These are phyloP conservation scores for Callitettix versicolor DNA, from an alignment of 1,140 invertebrate genomes.

Conservation along the genomic window DNA sequence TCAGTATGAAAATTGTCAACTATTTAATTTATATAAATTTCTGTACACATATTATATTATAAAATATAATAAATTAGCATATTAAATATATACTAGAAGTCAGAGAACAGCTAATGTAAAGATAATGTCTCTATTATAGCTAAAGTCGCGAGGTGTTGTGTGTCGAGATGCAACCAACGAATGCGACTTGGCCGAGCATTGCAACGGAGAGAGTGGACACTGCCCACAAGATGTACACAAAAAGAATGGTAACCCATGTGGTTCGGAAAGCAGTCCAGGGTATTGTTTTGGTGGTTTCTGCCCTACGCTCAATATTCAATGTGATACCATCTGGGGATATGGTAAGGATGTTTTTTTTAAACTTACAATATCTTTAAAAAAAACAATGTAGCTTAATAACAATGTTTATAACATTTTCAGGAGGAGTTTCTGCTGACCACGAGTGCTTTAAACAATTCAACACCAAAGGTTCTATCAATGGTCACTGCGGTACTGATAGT, in stretches of 20 bases:
- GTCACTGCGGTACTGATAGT: slow-evolving; percentile 78
- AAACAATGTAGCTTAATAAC: not conserved
- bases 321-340: slow-evolving; percentile 83
- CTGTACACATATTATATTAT: too few species aligned
- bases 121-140: slow-evolving; percentile 42
- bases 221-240: slow-evolving; percentile 82
- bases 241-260: slow-evolving; percentile 82
- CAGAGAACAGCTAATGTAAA: too few species aligned
- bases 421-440: slow-evolving; percentile 60
- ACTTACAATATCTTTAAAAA: not conserved
- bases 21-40: too few species aligned
- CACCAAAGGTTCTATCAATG: slow-evolving; percentile 82
- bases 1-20: too few species aligned
- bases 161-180: slow-evolving; percentile 80
- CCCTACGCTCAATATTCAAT: slow-evolving; percentile 76
- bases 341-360: slow-evolving; percentile 28
- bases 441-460: slow-evolving; percentile 91
- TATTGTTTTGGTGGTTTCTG: slow-evolving; percentile 88
- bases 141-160: slow-evolving; percentile 58
- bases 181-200: slow-evolving; percentile 89
- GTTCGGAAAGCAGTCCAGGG: slow-evolving; percentile 35
- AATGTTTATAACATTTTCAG: slow-evolving; percentile 29
- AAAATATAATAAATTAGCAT: too few species aligned
- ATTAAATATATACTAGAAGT: too few species aligned
- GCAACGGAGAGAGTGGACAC: slow-evolving; percentile 71